A percentile compares a stretch with the other conserved stretches of the same genome.
Evolutionary conservation across 2,113 vertebrate genomes (phyloP).

Genomic region (Puntigrus tetrazona): DNA sequence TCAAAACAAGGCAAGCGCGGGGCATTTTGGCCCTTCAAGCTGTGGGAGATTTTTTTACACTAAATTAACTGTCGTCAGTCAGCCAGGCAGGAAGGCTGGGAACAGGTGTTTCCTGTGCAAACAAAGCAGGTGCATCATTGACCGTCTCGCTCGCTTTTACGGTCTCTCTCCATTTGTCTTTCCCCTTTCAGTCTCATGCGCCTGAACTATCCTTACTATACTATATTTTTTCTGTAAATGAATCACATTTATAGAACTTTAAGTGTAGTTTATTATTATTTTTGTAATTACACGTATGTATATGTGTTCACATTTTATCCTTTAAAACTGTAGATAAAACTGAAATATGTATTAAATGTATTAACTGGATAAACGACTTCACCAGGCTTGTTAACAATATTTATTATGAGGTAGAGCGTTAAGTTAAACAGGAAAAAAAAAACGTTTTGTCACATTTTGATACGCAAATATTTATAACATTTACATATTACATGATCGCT

Average conservation of each 20-base stretch:
- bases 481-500: not conserved
- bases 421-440: conserved; percentile 26
- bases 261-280: too few species aligned
- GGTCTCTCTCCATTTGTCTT: not conserved
- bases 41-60: conserved; percentile 62
- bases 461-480: conserved; percentile 2
- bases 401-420: conserved; percentile 43
- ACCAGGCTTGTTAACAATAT: not conserved
- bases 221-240: not conserved
- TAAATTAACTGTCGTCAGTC: conserved; percentile 73
- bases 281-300: too few species aligned
- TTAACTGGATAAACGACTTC: not conserved
- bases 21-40: conserved; percentile 30
- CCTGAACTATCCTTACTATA: not conserved
- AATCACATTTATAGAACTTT: not conserved
- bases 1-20: conserved; percentile 54
- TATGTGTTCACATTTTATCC: too few species aligned
- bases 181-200: not conserved
- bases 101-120: conserved; percentile 76
- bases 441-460: not conserved
- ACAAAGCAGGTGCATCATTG: conserved; percentile 68
- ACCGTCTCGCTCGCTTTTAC: conserved; percentile 9
- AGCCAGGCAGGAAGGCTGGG: conserved; percentile 60
- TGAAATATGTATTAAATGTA: not conserved
- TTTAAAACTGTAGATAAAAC: too few species aligned